Evolutionary conservation across 2,888 invertebrate species (phyloP).

Genomic region (Philopedon plagiatum): DNA sequence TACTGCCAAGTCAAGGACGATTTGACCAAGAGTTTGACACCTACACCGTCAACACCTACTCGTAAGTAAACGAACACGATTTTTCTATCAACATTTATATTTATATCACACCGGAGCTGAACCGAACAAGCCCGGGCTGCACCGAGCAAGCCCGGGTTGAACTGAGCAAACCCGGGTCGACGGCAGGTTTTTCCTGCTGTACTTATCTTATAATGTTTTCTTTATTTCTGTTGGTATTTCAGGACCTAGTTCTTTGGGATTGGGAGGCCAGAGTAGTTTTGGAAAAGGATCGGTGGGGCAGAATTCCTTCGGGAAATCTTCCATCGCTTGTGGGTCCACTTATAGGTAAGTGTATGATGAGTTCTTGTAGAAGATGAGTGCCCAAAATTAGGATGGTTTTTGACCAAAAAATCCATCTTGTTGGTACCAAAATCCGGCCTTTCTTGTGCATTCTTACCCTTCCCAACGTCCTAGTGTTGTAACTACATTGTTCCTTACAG

Average conservation of each 20-base stretch:
- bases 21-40: conserved; percentile 58
- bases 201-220: too few relatives aligned
- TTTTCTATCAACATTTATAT: too few relatives aligned
- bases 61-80: conserved; percentile 51
- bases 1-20: conserved; percentile 66
- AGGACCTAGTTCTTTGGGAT: conserved; percentile 62
- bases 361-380: too few relatives aligned
- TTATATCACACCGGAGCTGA: too few relatives aligned
- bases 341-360: conserved; percentile 66
- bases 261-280: conserved; percentile 63
- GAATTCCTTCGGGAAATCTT: conserved; percentile 67
- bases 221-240: neutral
- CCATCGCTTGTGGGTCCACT: conserved; percentile 65
- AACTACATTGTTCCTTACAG: conserved; percentile 61
- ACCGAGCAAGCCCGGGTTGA: too few relatives aligned
- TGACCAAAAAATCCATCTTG: too few relatives aligned
- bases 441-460: too few relatives aligned
- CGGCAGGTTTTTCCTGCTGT: too few relatives aligned
- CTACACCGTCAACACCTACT: conserved; percentile 55
- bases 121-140: too few relatives aligned
- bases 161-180: too few relatives aligned
- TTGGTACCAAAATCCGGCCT: too few relatives aligned
- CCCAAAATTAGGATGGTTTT: too few relatives aligned
- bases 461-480: neutral
- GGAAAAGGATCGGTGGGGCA: conserved; percentile 62